Evolutionary conservation across 2,113 vertebrate genomes (phyloP), one percentile per base, ranked within the genome.

Genomic region (Elgaria multicarinata): DNA sequence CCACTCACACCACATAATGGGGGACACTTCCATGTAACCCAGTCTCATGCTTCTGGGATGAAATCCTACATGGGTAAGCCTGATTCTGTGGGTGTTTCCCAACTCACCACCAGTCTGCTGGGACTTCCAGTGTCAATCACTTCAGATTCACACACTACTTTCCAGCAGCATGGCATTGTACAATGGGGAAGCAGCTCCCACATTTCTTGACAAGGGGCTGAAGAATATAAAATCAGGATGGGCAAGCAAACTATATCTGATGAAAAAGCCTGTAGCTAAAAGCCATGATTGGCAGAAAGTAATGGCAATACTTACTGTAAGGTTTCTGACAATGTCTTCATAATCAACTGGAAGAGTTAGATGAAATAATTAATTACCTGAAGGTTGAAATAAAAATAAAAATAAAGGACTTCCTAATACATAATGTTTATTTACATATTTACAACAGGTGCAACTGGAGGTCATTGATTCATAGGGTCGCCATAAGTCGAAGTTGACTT

Each of bases 331-430:
- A 90, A 99, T 80, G 76, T 92, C 96, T 93, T 98, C 98, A 91
- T 98, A 99, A 97, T 99, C 97, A 96, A 99, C 99, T 99, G 95
- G 93, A 97, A 94, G 93, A 95, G 89, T 92, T 89, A 97, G 77
- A 96, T 78, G 94, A 95, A 95, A 96, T 55, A 95, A 96, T 97
- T 96, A 97, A 94, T 91, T 82, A 94, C 90, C 91, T 96, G 92
- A 82, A 31, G 89, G 90, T 90, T 92, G 94, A 96, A 77, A 85
- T 84, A 91, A 90, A 87, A 75, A 28, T 92, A 1, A 93, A 95
- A 94, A 94, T 83, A 46, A 94, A 94, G 92, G 36, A 4, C 20
- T 46, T 86, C 39, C 50, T 58, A 90, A 74, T 50, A 62, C 72
- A 20, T 78, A 64, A 22, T 39, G 8, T 2, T 77, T 10, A 67